phyloP scores from a whole-genome alignment of 2,888 invertebrate genomes.

The Dryocosmus kuriphilus region DNA sequence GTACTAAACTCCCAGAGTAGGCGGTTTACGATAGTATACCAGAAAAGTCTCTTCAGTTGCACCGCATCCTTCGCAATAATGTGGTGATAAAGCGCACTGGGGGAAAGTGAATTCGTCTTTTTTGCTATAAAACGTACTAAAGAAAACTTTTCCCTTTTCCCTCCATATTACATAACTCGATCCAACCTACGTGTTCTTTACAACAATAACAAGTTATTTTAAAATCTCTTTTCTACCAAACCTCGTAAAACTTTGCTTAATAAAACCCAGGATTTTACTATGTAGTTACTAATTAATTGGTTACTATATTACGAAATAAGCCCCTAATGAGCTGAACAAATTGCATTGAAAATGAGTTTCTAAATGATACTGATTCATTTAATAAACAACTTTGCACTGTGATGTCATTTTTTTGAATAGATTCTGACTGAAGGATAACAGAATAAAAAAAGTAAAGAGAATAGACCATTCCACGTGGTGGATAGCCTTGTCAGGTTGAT shows the following conservation, averaged over 20 bases:
- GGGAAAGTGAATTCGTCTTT: not conserved
- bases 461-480: not conserved
- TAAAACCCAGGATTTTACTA: not conserved
- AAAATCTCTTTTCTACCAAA: not conserved
- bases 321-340: too few species aligned
- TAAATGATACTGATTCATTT: not conserved
- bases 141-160: not conserved
- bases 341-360: not conserved
- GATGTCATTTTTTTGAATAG: not conserved
- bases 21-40: not conserved
- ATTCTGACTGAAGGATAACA: not conserved
- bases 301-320: too few species aligned
- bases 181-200: not conserved
- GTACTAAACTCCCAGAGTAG: not conserved
- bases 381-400: not conserved
- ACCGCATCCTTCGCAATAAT: not conserved
- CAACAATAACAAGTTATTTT: not conserved
- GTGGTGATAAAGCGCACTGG: not conserved
- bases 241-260: not conserved
- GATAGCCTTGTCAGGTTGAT: not conserved
- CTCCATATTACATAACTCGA: too few species aligned
- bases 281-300: too few species aligned
- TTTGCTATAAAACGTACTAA: not conserved
- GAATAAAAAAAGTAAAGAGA: not conserved
- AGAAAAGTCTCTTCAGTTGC: not conserved